Evolutionary conservation across 2,113 vertebrate species (phyloP).

Genomic region (Tiliqua scincoides): DNA sequence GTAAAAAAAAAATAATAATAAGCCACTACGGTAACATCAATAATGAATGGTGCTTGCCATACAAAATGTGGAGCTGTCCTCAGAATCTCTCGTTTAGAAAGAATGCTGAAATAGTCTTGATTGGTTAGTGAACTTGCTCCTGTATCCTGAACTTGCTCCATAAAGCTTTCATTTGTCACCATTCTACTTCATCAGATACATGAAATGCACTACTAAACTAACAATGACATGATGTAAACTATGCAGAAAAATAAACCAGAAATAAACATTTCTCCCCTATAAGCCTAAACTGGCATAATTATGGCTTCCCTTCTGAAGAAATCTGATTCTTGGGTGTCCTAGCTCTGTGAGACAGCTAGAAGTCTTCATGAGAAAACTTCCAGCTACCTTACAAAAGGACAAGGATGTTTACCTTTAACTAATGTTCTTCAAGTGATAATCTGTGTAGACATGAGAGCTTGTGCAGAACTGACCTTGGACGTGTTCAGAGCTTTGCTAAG

Average conservation of each 20-base stretch:
- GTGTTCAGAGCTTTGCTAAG: too few species aligned
- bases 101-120: not conserved
- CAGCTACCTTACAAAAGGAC: not conserved
- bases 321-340: not conserved
- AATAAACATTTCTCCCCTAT: not conserved
- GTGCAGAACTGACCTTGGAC: too few species aligned
- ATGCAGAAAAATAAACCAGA: not conserved
- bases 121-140: too few species aligned
- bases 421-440: too few species aligned
- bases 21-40: too few species aligned
- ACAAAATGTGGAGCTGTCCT: too few species aligned
- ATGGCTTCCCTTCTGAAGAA: not conserved
- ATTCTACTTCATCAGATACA: not conserved
- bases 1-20: not conserved
- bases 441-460: too few species aligned
- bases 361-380: not conserved
- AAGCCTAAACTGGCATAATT: not conserved
- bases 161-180: too few species aligned
- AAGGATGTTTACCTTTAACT: too few species aligned
- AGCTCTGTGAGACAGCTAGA: not conserved
- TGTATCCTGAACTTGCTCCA: too few species aligned
- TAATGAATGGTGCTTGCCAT: not conserved
- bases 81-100: not conserved
- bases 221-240: not conserved
- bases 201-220: not conserved